Evolutionary conservation across 2,113 vertebrate genomes (phyloP), one percentile per base, ranked within the genome.

Genomic region (Gavialis gangeticus): DNA sequence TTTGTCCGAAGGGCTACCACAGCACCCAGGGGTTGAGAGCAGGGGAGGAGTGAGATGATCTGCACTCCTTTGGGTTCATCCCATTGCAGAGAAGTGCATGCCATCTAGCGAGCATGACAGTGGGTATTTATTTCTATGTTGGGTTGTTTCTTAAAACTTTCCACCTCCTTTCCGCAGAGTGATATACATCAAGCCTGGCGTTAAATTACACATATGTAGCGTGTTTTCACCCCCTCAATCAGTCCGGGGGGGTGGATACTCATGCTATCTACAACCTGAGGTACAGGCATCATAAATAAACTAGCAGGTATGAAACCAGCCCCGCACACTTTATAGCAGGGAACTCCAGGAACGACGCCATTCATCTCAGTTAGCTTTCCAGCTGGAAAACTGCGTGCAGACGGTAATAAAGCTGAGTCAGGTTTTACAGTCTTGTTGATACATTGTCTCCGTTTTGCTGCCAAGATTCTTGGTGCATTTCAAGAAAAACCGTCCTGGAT

Each of bases 201-300:
- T 90, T 92, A 94, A 96, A 95, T 94, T 92, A 93, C 90, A 90
- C 46, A 60, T 67, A 85, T 84, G 73, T 82, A 88, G 81, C 78
- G 92, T 78, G 81, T 82, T 92, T 91, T 85, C 15, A 79, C 81
- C 89, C 82, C 75, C 57, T 37, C 25, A 82, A 91, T 94, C 95
- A 96, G 93, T 95, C 93, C 95, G 55, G 66, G 0, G 22, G 63
- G 30, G 24, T 21, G 55, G 82, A 94, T 86, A 86, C 84, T 87
- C 60, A 83, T 56, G 62, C 11, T 0, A 76, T 94, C 95, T 96
- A 87, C 92, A 86, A 83, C 84, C 75, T 92, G 93, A 96, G 58
- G 54, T 79, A 86, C 63, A 89, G 85, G 62, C 59, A 84, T 79
- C 91, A 87, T 97, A 97, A 96, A 97, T 97, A 91, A 95, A n/a